Evolutionary conservation across 2,888 invertebrate species (phyloP).

Genomic region (Tachina lurida): DNA sequence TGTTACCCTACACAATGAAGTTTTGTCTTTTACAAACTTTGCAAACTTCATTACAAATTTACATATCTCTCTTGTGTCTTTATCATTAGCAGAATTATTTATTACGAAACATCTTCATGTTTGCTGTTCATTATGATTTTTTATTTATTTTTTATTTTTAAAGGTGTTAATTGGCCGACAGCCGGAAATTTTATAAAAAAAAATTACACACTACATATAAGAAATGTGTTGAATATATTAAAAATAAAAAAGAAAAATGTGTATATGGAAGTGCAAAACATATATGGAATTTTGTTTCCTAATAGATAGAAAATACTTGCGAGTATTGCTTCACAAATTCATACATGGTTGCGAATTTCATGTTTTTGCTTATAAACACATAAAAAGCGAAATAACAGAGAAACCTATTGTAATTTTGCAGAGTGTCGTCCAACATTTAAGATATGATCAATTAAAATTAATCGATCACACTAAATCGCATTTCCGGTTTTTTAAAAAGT

Average conservation of each 20-base stretch:
- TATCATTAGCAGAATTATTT: conserved; percentile 25
- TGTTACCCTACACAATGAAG: background rate
- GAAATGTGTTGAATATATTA: conserved; percentile 28
- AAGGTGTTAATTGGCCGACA: conserved; percentile 56
- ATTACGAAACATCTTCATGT: conserved; percentile 52
- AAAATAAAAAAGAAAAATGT: background rate
- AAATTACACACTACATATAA: background rate
- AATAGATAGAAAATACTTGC: conserved; percentile 20
- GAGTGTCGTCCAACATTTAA: background rate
- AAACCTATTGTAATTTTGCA: background rate
- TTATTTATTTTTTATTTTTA: conserved; percentile 42
- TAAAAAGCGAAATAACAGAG: background rate
- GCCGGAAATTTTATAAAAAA: conserved; percentile 51
- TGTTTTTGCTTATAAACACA: background rate
- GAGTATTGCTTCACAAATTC: conserved; percentile 7
- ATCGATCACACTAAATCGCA: no score
- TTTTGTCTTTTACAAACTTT: background rate
- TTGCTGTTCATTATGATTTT: conserved; percentile 27
- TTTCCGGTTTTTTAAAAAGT: no score
- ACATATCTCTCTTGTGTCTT: conserved; percentile 6
- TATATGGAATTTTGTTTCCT: conserved; percentile 8
- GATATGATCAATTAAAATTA: background rate
- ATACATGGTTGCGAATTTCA: background rate
- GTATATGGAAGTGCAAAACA: background rate
- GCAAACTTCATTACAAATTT: background rate